Evolutionary conservation across 2,113 vertebrate species (phyloP).

Genomic region (Cyphomyrus discorhynchus): DNA sequence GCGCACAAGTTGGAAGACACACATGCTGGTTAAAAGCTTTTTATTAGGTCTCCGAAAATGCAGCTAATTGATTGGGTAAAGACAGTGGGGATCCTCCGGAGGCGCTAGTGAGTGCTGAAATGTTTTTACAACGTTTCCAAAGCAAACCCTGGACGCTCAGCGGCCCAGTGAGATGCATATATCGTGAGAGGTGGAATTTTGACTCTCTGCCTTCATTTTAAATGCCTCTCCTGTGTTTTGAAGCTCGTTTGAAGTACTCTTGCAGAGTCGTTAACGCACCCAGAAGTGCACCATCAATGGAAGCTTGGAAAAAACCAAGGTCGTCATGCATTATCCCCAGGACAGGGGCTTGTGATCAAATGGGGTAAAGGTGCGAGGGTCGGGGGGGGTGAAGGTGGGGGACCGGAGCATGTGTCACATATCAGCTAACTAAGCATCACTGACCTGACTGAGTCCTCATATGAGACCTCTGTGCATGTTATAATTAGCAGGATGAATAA

Average conservation of each 20-base stretch:
- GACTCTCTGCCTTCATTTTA: background rate
- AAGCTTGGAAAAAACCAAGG: background rate
- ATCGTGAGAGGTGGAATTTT: background rate
- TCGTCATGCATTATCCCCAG: background rate
- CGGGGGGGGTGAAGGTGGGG: background rate
- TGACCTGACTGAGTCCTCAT: background rate
- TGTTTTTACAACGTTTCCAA: background rate
- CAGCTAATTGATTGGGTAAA: background rate
- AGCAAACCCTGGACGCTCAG: background rate
- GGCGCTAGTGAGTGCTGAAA: background rate
- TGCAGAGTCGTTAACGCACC: slow-evolving; percentile 28
- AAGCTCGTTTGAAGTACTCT: slow-evolving; percentile 17
- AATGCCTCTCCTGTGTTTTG: slow-evolving; percentile 10
- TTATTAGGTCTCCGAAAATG: background rate
- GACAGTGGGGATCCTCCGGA: background rate
- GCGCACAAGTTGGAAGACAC: background rate
- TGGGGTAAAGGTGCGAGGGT: background rate
- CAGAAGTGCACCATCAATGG: background rate
- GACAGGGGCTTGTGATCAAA: background rate
- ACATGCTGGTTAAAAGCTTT: background rate
- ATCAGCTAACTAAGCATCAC: background rate
- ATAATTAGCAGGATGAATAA: background rate
- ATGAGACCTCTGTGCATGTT: background rate
- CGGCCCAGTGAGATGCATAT: background rate
- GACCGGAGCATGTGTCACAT: background rate